phyloP scores from a whole-genome alignment of 2,888 invertebrate species.

The Theretra japonica region DNA sequence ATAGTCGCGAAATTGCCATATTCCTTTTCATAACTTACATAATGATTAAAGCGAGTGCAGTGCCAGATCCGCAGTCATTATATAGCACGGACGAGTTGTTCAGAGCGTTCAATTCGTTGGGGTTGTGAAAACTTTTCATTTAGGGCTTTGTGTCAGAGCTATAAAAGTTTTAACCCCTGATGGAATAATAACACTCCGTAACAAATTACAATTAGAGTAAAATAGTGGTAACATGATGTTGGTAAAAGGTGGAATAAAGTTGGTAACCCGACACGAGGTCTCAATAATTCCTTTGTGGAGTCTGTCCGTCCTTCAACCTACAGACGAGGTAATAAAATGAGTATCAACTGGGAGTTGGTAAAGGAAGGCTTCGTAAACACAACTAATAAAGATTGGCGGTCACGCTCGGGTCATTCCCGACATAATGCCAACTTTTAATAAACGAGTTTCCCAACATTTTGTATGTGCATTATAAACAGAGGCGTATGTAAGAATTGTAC shows the following conservation, averaged over 20 bases:
- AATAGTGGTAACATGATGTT: neutral
- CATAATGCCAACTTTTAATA: constrained; percentile 37
- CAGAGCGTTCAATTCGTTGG: neutral
- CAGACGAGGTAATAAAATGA: constrained; percentile 46
- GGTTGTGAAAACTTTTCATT: constrained; percentile 10
- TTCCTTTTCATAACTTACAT: constrained; percentile 1
- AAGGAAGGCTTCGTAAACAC: constrained; percentile 46
- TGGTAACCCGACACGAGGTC: constrained; percentile 25
- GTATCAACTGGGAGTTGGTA: constrained; percentile 46
- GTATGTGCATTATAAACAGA: constrained; percentile 1
- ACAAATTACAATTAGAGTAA: neutral
- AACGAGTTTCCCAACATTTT: constrained; percentile 39
- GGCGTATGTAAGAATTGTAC: constrained; percentile 4
- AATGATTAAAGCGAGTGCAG: constrained; percentile 1
- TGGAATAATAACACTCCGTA: neutral
- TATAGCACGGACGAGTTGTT: neutral
- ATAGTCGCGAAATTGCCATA: neutral
- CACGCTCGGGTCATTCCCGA: constrained; percentile 40
- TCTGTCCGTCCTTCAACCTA: constrained; percentile 42
- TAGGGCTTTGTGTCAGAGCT: constrained; percentile 19
- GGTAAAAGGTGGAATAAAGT: constrained; percentile 12
- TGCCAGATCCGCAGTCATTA: neutral
- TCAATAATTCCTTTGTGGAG: constrained; percentile 28
- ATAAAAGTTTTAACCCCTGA: neutral
- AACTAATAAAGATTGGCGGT: constrained; percentile 55